Conservation (phyloP, 2,113 vertebrate genomes). For the Corythoichthys intestinalis region DNA sequence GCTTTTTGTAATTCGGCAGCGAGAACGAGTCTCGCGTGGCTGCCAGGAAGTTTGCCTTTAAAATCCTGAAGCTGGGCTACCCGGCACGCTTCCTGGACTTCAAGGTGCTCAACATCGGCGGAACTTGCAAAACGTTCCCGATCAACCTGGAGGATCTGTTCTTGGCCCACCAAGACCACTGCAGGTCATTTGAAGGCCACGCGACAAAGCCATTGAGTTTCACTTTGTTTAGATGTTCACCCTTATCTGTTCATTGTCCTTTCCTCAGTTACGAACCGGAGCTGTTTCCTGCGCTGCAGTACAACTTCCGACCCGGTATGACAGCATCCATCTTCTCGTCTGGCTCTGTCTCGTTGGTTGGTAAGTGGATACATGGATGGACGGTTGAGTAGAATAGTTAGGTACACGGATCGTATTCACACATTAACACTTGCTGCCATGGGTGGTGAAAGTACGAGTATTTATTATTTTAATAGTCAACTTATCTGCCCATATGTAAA, state of each 20-base stretch:
- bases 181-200: slow-evolving; percentile 70
- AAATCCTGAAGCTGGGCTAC: slow-evolving; percentile 88
- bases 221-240: no score
- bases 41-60: slow-evolving; percentile 79
- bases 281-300: slow-evolving; percentile 83
- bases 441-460: no score
- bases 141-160: slow-evolving; percentile 80
- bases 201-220: no score
- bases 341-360: slow-evolving; percentile 81
- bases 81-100: slow-evolving; percentile 87
- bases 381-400: not conserved
- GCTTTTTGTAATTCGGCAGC: slow-evolving; percentile 49
- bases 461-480: no score
- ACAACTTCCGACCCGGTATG: slow-evolving; percentile 79
- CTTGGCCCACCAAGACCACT: slow-evolving; percentile 77
- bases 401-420: not conserved
- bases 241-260: not conserved
- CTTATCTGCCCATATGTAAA: no score
- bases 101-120: slow-evolving; percentile 86
- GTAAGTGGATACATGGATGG: slow-evolving; percentile 48
- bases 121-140: slow-evolving; percentile 78
- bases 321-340: slow-evolving; percentile 82
- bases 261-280: slow-evolving; percentile 85
- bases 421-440: not conserved
- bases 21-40: slow-evolving; percentile 81